Conservation (phyloP, 37 sponge, comb jelly and placozoan species). For the Spongia lamella region DNA sequence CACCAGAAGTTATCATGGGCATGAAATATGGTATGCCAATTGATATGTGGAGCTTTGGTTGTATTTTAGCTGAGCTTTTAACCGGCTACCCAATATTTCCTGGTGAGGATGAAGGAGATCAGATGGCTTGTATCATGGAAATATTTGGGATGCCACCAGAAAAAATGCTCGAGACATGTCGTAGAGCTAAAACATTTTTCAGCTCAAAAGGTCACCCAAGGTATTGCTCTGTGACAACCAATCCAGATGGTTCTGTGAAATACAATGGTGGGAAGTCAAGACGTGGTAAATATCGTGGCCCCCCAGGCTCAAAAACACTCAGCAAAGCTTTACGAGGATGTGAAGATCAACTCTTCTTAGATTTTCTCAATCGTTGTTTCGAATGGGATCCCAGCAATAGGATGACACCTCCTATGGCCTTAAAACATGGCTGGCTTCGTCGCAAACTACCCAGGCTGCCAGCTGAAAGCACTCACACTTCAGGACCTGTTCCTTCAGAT, state of each 20-base stretch:
- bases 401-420: conserved; percentile 76
- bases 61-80: conserved; percentile 90
- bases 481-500: conserved; percentile 25
- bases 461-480: conserved; percentile 8
- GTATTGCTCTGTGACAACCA: conserved; percentile 61
- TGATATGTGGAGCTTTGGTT: conserved; percentile 98
- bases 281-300: conserved; percentile 83
- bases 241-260: conserved; percentile 68
- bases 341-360: conserved; percentile 86
- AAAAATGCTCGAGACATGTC: conserved; percentile 74
- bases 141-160: conserved; percentile 83
- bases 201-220: conserved; percentile 79
- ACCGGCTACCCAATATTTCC: conserved; percentile 95
- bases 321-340: conserved; percentile 84
- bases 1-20: conserved; percentile 95
- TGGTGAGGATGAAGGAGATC: conserved; percentile 92
- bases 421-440: conserved; percentile 82
- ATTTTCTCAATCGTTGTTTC: conserved; percentile 72
- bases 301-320: conserved; percentile 86
- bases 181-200: conserved; percentile 75
- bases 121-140: conserved; percentile 92
- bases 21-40: conserved; percentile 95
- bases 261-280: conserved; percentile 80
- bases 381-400: conserved; percentile 71
- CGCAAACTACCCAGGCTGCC: conserved; percentile 47